phyloP scores from a whole-genome alignment of 2,113 vertebrate genomes.

The Clupea harengus region DNA sequence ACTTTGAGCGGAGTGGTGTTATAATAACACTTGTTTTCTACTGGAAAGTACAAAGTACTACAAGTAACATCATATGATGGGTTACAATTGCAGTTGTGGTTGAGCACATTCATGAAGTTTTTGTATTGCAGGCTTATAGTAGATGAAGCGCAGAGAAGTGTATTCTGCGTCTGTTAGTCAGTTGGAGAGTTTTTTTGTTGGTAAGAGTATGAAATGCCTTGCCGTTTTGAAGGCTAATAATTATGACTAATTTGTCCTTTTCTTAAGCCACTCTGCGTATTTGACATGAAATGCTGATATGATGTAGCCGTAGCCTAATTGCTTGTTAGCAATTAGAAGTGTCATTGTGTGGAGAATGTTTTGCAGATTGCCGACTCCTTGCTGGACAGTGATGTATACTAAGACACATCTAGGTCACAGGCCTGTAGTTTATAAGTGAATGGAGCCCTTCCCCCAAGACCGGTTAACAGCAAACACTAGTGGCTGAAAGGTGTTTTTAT shows the following conservation, averaged over 20 bases:
- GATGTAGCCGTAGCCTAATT: slow-evolving; percentile 30
- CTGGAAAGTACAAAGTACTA: background rate
- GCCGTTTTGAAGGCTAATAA: background rate
- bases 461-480: background rate
- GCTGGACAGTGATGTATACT: background rate
- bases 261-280: slow-evolving; percentile 38
- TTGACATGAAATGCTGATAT: slow-evolving; percentile 37
- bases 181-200: background rate
- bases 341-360: slow-evolving; percentile 19
- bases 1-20: background rate
- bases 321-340: slow-evolving; percentile 41
- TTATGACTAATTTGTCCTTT: slow-evolving; percentile 39
- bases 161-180: background rate
- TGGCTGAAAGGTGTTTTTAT: background rate
- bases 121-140: background rate
- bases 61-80: background rate
- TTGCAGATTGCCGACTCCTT: background rate
- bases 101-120: background rate
- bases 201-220: background rate
- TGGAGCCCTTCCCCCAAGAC: background rate
- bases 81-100: background rate
- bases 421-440: background rate
- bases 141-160: background rate
- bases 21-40: background rate
- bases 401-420: background rate